Evolutionary conservation across 2,113 vertebrate genomes (phyloP).

Genomic region (Piaya cayana): DNA sequence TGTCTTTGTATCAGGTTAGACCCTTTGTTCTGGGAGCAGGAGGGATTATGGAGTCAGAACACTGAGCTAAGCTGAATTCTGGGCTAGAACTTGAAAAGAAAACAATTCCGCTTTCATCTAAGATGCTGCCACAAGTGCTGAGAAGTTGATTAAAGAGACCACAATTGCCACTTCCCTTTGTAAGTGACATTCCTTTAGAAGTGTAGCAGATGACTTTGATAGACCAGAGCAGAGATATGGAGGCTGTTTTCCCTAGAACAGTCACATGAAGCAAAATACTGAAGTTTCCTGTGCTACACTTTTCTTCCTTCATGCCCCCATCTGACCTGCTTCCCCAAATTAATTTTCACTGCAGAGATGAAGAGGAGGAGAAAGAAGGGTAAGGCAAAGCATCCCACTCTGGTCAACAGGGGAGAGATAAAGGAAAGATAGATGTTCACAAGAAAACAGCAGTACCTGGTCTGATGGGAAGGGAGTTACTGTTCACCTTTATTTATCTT

Average conservation of each 20-base stretch:
- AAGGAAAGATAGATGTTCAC: neutral
- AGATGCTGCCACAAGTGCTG: neutral
- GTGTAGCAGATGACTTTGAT: neutral
- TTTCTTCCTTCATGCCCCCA: neutral
- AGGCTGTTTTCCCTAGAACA: neutral
- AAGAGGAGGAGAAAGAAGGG: neutral
- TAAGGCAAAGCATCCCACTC: neutral
- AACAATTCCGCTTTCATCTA: neutral
- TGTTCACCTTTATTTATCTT: neutral
- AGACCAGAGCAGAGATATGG: neutral
- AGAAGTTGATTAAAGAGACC: constrained; percentile 2
- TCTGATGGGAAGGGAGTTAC: neutral
- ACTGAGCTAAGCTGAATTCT: neutral
- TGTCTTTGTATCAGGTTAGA: neutral
- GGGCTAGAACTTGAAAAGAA: neutral
- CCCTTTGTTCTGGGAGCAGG: neutral
- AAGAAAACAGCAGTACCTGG: neutral
- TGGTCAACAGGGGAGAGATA: neutral
- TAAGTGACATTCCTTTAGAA: constrained; percentile 12
- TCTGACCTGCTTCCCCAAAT: neutral
- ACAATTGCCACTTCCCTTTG: neutral
- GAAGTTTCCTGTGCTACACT: neutral
- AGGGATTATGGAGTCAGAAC: neutral
- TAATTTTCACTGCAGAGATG: neutral
- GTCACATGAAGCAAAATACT: neutral